These are phyloP conservation scores for Toxostoma redivivum DNA, from an alignment of 2,113 vertebrate species.

Conservation along the genomic window DNA sequence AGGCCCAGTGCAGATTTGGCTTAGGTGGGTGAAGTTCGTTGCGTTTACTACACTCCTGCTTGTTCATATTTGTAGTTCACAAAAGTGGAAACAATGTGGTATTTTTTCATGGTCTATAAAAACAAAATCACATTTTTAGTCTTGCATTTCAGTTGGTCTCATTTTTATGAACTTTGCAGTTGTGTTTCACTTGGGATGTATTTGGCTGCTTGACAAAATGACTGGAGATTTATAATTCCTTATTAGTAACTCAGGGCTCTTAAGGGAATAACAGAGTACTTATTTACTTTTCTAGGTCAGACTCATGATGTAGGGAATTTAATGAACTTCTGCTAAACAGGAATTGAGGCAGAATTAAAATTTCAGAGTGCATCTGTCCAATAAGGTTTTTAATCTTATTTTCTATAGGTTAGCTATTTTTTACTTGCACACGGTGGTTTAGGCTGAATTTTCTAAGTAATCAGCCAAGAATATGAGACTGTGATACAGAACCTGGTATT, in stretches of 20 bases:
- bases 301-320: slow-evolving; percentile 56
- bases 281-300: slow-evolving; percentile 59
- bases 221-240: slow-evolving; percentile 66
- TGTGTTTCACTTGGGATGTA: slow-evolving; percentile 47
- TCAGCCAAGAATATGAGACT: background rate
- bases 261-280: slow-evolving; percentile 45
- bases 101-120: slow-evolving; percentile 53
- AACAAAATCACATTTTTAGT: slow-evolving; percentile 31
- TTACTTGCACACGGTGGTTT: background rate
- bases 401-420: slow-evolving; percentile 19
- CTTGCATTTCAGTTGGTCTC: slow-evolving; percentile 35
- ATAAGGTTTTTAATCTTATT: slow-evolving; percentile 28
- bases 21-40: background rate
- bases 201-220: slow-evolving; percentile 58
- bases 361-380: slow-evolving; percentile 10
- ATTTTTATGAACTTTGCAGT: slow-evolving; percentile 54
- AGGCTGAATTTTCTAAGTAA: background rate
- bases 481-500: background rate
- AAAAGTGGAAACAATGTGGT: background rate
- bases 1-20: background rate
- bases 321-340: slow-evolving; percentile 64
- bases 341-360: slow-evolving; percentile 53
- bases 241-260: slow-evolving; percentile 54
- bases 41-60: background rate
- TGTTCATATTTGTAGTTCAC: background rate